phyloP scores from a whole-genome alignment of 2,797 vertebrate species.

The Protonibea diacanthus region DNA sequence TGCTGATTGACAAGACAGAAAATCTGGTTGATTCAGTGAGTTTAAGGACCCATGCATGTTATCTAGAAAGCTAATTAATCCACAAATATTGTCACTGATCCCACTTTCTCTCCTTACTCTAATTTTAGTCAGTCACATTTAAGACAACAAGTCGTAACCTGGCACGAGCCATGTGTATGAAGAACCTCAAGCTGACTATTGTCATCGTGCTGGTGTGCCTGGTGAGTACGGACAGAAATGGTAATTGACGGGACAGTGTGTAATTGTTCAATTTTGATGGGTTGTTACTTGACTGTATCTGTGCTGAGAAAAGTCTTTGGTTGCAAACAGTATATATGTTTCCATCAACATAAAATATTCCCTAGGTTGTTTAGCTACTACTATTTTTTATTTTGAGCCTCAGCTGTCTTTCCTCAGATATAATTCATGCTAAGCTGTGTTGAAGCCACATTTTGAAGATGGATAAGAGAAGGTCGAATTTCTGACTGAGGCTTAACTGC shows the following conservation, averaged over 20 bases:
- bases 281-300: background rate
- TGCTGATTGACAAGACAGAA: slow-evolving; percentile 99
- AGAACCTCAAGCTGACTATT: slow-evolving; percentile 97
- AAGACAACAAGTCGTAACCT: slow-evolving; percentile 99
- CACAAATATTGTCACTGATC: slow-evolving; percentile 10
- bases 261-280: background rate
- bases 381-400: background rate
- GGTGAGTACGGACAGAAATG: slow-evolving; percentile 85
- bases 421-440: no score
- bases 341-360: background rate
- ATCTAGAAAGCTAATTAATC: background rate
- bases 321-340: background rate
- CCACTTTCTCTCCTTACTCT: slow-evolving; percentile 20
- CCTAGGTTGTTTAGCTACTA: background rate
- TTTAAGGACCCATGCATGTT: slow-evolving; percentile 30
- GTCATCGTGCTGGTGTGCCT: slow-evolving; percentile 90
- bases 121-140: slow-evolving; percentile 94
- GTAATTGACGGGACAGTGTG: background rate
- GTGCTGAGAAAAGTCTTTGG: background rate
- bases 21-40: slow-evolving; percentile 98
- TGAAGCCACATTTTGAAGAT: no score
- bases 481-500: no score
- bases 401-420: no score
- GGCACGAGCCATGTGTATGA: slow-evolving; percentile 98
- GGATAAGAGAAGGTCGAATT: no score